Percentiles rank a stretch among this genome's conserved stretches.
These are phyloP conservation scores for Eubasilissa regina DNA, from an alignment of 1,140 invertebrate genomes.

Conservation along the genomic window DNA sequence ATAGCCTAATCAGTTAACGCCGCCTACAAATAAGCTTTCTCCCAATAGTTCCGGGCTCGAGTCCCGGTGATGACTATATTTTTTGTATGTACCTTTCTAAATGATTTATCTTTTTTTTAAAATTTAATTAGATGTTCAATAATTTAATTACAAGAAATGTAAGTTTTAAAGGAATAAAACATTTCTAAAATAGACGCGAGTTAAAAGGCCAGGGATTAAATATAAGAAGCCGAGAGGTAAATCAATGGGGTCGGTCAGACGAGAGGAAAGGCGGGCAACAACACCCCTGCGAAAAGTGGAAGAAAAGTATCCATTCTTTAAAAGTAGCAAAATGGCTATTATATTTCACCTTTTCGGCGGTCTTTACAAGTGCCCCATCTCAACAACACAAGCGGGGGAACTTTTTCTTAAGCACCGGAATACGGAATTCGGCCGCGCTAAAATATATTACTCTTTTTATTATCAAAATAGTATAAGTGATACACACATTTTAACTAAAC, in stretches of 20 bases:
- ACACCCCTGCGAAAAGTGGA: conserved; percentile 36
- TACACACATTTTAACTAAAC: no score
- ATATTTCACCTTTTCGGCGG: conserved; percentile 59
- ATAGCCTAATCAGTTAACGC: no score
- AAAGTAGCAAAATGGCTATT: conserved; percentile 59
- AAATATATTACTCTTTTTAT: neutral
- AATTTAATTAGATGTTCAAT: no score
- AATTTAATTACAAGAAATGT: no score
- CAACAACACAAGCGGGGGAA: conserved; percentile 43
- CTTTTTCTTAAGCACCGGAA: conserved; percentile 23
- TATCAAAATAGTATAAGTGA: neutral
- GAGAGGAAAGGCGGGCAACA: conserved; percentile 48
- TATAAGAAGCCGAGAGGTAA: conserved; percentile 50
- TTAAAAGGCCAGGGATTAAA: conserved; percentile 44
- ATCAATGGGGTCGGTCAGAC: conserved; percentile 51
- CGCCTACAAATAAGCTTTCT: no score
- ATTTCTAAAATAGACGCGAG: neutral
- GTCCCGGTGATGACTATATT: no score
- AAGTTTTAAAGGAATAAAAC: no score
- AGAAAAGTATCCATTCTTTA: conserved; percentile 57
- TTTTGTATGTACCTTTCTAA: no score
- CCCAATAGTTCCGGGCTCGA: no score
- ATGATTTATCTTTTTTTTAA: no score
- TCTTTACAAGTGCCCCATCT: conserved; percentile 50
- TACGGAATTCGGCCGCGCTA: neutral